Evolutionary conservation across 2,113 vertebrate genomes (phyloP), one percentile per base, ranked within the genome.

Genomic region (Elgaria multicarinata): DNA sequence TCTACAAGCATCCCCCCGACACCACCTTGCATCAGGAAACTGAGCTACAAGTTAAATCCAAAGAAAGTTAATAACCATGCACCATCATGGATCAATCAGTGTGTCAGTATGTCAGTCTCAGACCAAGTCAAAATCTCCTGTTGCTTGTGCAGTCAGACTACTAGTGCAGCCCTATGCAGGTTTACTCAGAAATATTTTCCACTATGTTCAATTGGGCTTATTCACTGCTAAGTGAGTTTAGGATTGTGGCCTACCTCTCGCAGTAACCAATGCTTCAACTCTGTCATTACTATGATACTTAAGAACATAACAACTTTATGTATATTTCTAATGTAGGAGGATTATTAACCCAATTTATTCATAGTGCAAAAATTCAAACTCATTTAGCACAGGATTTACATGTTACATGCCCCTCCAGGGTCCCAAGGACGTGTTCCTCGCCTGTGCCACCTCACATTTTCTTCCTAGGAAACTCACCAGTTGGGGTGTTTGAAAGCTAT

Each of bases 401-500:
- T 79, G 77, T 53, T 79, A 86, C 22, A 4, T 3, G 55, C 24
- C n/a, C 1, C 18, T 64, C 10, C 50, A 81, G 69, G 55, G 42
- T 1, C 62, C 18, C 33, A 31, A 16, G 24, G 9, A 0, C 50
- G 71, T 74, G 1, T 10, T n/a, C 26, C 69, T 58, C 50, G 24
- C 4, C 24, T 89, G 9, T 62, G 0, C 20, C 36, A 7, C 24
- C 2, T 13, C n/a, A n/a, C 5, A 28, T 81, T 86, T 26, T 71
- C 66, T 50, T 53, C 31, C 14, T 80, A 77, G 18, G 82, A 90
- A 62, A 71, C 20, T 1, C 44, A 0, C 0, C 0, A 0, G 46
- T 82, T 75, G 28, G 72, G 46, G 0, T 36, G 3, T 1, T 74
- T 10, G 87, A 26, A 81, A 80, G 74, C 9, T 0, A 0, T 81